phyloP scores from a whole-genome alignment of 2,797 vertebrate species.

The Antennarius maculatus region DNA sequence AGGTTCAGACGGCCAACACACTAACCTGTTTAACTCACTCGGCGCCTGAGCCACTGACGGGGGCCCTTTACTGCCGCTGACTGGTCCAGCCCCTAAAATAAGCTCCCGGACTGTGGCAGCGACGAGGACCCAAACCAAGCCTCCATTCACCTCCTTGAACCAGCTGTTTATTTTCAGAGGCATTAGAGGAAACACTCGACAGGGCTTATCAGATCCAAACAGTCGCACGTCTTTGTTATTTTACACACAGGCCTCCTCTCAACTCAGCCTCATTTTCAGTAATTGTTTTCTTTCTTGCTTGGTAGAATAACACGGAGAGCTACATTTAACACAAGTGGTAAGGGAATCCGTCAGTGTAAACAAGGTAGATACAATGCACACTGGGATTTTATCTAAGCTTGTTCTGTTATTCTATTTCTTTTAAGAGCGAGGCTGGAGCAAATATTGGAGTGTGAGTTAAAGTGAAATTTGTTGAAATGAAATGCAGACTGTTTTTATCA shows the following conservation, averaged over 20 bases:
- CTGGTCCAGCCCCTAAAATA: constrained; percentile 74
- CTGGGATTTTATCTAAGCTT: constrained; percentile 75
- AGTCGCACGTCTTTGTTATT: constrained; percentile 81
- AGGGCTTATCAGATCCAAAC: constrained; percentile 81
- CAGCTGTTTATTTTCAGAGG: constrained; percentile 83
- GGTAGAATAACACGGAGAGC: constrained; percentile 77
- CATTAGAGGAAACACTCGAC: constrained; percentile 81
- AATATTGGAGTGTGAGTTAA: constrained; percentile 49
- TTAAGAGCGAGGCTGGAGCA: constrained; percentile 58
- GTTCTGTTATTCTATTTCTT: constrained; percentile 74
- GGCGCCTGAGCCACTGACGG: constrained; percentile 72
- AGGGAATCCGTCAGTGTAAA: constrained; percentile 77
- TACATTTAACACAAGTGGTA: constrained; percentile 78
- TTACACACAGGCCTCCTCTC: constrained; percentile 78
- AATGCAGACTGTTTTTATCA: constrained; percentile 39
- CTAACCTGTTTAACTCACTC: constrained; percentile 78
- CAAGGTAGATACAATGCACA: constrained; percentile 78
- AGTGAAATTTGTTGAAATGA: constrained; percentile 54
- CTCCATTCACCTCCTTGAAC: constrained; percentile 77
- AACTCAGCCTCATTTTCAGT: constrained; percentile 74
- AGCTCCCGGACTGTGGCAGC: constrained; percentile 66
- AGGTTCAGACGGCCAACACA: constrained; percentile 72
- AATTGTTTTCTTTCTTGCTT: constrained; percentile 82
- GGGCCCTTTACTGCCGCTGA: constrained; percentile 61
- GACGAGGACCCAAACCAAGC: constrained; percentile 76